phyloP scores from a whole-genome alignment of 2,888 invertebrate genomes.

The Spilarctia lutea region DNA sequence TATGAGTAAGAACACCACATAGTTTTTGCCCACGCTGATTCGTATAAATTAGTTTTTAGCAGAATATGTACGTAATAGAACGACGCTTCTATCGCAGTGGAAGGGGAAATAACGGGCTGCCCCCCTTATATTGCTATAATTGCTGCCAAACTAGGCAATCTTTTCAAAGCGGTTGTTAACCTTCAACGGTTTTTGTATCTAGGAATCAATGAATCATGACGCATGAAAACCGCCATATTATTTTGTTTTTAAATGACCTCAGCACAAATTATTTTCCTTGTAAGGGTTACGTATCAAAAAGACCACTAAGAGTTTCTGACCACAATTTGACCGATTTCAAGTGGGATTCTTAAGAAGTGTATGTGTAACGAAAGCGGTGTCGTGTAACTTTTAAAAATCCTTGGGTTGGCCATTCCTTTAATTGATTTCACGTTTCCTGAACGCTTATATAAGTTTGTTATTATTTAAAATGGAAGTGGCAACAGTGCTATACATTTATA shows the following conservation, averaged over 20 bases:
- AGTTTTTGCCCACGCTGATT: neutral
- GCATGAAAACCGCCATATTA: slow-evolving; percentile 28
- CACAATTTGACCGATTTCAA: slow-evolving; percentile 36
- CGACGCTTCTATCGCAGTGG: neutral
- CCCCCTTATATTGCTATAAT: slow-evolving; percentile 46
- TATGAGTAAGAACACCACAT: neutral
- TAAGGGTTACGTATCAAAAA: slow-evolving; percentile 11
- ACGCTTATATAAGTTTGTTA: too few species aligned
- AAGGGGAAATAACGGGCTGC: slow-evolving; percentile 53
- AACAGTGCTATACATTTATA: neutral
- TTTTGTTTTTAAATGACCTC: slow-evolving; percentile 33
- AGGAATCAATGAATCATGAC: slow-evolving; percentile 50
- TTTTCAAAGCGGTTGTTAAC: slow-evolving; percentile 53
- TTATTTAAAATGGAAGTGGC: too few species aligned
- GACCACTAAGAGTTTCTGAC: slow-evolving; percentile 24
- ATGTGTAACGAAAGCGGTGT: neutral
- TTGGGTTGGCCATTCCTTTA: neutral
- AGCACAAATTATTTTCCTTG: slow-evolving; percentile 35
- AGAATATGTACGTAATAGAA: slow-evolving; percentile 7
- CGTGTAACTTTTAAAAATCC: neutral
- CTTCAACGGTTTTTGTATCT: slow-evolving; percentile 46
- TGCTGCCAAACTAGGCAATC: slow-evolving; percentile 54
- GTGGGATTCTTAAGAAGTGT: slow-evolving; percentile 31
- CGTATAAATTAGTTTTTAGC: slow-evolving; percentile 3
- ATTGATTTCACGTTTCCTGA: neutral